A percentile compares a stretch with the other conserved stretches of the same genome.
Evolutionary conservation across 37 sponge, comb jelly and placozoan species (phyloP).

Genomic region (Beroe forskalii): DNA sequence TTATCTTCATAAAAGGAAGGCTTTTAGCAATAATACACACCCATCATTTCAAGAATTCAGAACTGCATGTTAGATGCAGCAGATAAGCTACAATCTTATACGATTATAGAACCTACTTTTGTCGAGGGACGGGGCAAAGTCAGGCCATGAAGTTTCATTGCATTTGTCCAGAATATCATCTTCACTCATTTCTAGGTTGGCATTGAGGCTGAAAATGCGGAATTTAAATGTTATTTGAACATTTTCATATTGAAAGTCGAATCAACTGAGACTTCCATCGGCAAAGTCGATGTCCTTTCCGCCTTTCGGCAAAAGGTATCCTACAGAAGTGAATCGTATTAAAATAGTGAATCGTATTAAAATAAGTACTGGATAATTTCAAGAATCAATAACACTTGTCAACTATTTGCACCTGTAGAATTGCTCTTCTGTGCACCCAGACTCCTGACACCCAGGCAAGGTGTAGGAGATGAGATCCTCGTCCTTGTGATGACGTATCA

Average conservation of each 20-base stretch:
- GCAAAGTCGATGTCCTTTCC: too few relatives aligned
- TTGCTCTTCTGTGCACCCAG: neutral
- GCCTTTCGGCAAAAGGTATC: too few relatives aligned
- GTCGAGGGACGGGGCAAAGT: neutral
- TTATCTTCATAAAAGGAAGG: too few relatives aligned
- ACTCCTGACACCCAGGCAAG: constrained; percentile 25
- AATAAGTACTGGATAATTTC: neutral
- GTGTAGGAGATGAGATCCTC: constrained; percentile 30
- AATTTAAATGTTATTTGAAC: neutral
- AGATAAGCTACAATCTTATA: too few relatives aligned
- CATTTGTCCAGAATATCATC: neutral
- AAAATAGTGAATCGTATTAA: too few relatives aligned
- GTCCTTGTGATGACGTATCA: constrained; percentile 21
- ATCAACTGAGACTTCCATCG: neutral
- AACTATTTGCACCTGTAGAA: constrained; percentile 35
- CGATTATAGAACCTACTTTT: neutral
- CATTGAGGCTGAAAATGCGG: neutral
- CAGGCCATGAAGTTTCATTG: neutral
- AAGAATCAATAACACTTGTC: too few relatives aligned
- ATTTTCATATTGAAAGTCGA: neutral
- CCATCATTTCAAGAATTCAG: too few relatives aligned
- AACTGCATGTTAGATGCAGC: too few relatives aligned
- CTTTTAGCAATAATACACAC: too few relatives aligned
- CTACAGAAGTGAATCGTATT: too few relatives aligned
- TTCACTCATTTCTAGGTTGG: neutral